Conservation (phyloP, 2,888 invertebrate genomes). For the Agonopterix subpropinquella region DNA sequence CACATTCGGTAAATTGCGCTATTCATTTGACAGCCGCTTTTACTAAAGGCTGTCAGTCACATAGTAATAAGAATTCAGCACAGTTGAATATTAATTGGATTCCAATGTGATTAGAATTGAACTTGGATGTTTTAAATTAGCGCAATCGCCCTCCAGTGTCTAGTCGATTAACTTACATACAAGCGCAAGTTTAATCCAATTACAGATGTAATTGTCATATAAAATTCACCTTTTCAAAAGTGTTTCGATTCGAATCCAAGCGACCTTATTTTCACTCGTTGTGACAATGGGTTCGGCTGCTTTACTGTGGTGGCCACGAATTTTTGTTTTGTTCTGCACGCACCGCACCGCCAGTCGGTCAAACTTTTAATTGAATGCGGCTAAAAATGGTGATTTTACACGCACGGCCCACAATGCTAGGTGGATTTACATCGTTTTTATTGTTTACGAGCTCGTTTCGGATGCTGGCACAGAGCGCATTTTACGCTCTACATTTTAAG, state of each 20-base stretch:
- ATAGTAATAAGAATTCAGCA: no score
- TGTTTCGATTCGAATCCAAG: conserved; percentile 18
- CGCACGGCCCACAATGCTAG: conserved; percentile 57
- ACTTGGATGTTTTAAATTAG: no score
- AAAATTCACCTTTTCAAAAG: conserved; percentile 21
- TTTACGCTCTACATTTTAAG: conserved; percentile 9
- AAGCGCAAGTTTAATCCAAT: conserved; percentile 17
- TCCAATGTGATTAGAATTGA: no score
- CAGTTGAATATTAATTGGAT: no score
- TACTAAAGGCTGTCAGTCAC: no score
- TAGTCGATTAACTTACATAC: neutral
- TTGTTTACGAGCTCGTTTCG: conserved; percentile 4
- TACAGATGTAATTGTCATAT: conserved; percentile 29
- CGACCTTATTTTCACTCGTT: conserved; percentile 23
- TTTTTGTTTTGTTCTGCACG: conserved; percentile 14
- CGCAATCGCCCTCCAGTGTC: no score
- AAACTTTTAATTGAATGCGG: conserved; percentile 64
- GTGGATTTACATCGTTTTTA: conserved; percentile 28
- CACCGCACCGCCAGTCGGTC: conserved; percentile 48
- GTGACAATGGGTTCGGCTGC: conserved; percentile 15
- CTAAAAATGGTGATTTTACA: conserved; percentile 62
- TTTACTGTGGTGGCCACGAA: conserved; percentile 21
- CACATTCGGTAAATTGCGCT: no score
- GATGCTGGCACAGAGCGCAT: conserved; percentile 4
- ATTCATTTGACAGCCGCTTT: no score